Evolutionary conservation across 2,888 invertebrate species (phyloP).

Genomic region (Oscheius sp.): DNA sequence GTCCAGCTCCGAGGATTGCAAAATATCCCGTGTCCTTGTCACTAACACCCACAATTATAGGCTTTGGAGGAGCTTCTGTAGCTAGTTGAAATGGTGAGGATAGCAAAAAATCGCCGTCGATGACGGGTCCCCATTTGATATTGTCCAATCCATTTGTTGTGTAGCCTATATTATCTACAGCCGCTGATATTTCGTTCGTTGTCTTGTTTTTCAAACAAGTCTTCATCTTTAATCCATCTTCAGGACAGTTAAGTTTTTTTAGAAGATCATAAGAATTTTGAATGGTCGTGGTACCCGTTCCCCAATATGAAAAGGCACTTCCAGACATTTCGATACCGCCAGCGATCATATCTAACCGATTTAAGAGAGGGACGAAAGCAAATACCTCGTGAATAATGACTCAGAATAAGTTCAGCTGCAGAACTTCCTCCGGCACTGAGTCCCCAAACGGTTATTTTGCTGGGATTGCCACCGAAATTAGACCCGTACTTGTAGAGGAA

Average conservation of each 20-base stretch:
- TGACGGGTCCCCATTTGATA: constrained; percentile 21
- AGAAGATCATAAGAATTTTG: constrained; percentile 13
- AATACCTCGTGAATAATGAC: constrained; percentile 37
- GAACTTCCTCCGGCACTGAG: constrained; percentile 48
- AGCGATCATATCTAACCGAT: too few species aligned
- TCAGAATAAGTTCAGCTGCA: constrained; percentile 33
- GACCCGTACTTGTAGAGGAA: constrained; percentile 36
- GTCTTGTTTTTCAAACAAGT: constrained; percentile 39
- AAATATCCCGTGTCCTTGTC: constrained; percentile 19
- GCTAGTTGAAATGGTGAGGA: background rate
- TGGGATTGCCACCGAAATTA: constrained; percentile 46
- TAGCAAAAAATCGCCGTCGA: constrained; percentile 26
- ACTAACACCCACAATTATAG: constrained; percentile 13
- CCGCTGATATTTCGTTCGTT: constrained; percentile 41
- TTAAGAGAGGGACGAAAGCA: too few species aligned
- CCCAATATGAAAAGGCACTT: constrained; percentile 43
- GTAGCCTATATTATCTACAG: constrained; percentile 30
- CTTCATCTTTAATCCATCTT: constrained; percentile 29
- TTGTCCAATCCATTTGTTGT: background rate
- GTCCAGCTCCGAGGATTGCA: background rate
- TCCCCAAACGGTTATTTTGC: constrained; percentile 46
- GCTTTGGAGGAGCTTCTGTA: constrained; percentile 13
- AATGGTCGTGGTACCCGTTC: constrained; percentile 16
- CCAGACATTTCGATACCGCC: constrained; percentile 49
- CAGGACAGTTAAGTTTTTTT: background rate